A percentile compares a stretch with the other conserved stretches of the same genome.
Conservation (phyloP, 2,888 invertebrate species). For the Thecophora atra region DNA sequence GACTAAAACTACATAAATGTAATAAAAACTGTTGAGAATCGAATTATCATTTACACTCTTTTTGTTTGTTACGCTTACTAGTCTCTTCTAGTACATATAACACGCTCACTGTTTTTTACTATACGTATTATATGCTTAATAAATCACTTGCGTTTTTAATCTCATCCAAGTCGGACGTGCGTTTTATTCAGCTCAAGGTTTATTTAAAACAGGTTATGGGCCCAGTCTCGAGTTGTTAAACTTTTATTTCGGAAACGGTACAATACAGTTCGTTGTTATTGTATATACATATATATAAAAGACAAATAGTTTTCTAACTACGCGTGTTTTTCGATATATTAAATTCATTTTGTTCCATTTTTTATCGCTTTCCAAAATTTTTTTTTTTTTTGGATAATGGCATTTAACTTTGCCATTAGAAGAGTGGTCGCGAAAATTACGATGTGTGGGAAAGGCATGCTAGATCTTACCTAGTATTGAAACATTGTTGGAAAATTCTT, state of each 20-base stretch:
- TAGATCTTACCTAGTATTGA: conserved; percentile 39
- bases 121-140: background rate
- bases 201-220: conserved; percentile 1
- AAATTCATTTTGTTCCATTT: no score
- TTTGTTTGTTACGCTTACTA: no score
- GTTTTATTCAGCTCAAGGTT: background rate
- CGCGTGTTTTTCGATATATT: no score
- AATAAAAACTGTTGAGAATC: no score
- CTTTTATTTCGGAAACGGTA: background rate
- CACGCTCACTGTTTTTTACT: no score
- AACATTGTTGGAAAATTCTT: conserved; percentile 35
- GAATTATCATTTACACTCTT: no score
- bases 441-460: conserved; percentile 53
- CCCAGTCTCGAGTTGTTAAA: background rate
- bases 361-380: no score
- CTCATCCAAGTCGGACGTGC: background rate
- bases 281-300: background rate
- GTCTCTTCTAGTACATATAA: no score
- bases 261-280: background rate
- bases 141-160: background rate
- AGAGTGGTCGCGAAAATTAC: conserved; percentile 40
- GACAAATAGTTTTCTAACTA: no score
- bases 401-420: conserved; percentile 23
- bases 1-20: no score
- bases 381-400: background rate